These are phyloP conservation scores for Eubucco bourcierii DNA, from an alignment of 2,113 vertebrate genomes.

Conservation along the genomic window DNA sequence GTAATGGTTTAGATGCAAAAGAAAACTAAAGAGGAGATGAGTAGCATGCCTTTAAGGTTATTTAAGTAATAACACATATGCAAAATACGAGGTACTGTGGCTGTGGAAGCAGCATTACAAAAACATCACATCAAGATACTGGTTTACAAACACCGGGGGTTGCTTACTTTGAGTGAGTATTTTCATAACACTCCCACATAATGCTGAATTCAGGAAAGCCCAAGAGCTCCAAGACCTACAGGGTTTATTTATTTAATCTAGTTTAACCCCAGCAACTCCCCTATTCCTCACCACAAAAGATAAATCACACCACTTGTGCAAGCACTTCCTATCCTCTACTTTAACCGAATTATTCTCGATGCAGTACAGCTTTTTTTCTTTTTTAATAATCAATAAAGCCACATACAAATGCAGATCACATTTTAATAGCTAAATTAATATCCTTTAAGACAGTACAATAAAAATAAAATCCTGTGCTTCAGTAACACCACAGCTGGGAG, in stretches of 20 bases:
- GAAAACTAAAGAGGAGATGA: not conserved
- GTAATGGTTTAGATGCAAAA: not conserved
- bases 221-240: not conserved
- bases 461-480: not conserved
- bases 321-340: not conserved
- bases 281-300: not conserved
- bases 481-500: not conserved
- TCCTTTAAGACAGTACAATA: not conserved
- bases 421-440: not conserved
- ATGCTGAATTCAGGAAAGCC: not conserved
- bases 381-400: not conserved
- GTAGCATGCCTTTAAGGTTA: not conserved
- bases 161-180: not conserved
- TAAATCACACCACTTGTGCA: not conserved
- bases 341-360: not conserved
- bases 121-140: not conserved
- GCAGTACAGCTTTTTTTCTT: not conserved
- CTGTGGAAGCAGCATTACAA: not conserved
- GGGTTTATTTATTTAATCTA: conserved; percentile 29
- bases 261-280: not conserved
- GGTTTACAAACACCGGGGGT: not conserved
- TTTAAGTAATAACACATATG: not conserved
- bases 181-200: not conserved
- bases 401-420: not conserved
- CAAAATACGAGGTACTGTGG: not conserved